Evolutionary conservation across 1,140 invertebrate genomes (phyloP).

Genomic region (Pseudomyrmex dendroicus): DNA sequence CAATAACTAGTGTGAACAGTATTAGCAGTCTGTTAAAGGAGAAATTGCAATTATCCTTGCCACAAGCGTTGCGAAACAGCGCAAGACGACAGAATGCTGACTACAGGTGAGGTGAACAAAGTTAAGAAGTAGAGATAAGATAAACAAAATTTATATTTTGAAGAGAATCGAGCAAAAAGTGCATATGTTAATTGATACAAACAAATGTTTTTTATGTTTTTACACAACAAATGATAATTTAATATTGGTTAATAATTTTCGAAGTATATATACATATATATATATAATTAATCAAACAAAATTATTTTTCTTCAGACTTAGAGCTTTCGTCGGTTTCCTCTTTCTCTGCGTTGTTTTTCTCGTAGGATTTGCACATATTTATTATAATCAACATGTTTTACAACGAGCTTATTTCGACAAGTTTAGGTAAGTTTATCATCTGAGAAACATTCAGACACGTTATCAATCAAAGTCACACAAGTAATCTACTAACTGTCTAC

Average conservation of each 20-base stretch:
- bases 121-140: too few relatives aligned
- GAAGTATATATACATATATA: too few relatives aligned
- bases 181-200: too few relatives aligned
- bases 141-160: too few relatives aligned
- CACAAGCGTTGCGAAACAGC: conserved; percentile 80
- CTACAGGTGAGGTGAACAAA: conserved; percentile 76
- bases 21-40: conserved; percentile 92
- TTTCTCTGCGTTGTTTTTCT: conserved; percentile 93
- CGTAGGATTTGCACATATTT: conserved; percentile 92
- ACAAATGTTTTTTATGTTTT: too few relatives aligned
- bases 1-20: conserved; percentile 93
- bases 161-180: too few relatives aligned
- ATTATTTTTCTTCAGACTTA: conserved; percentile 86
- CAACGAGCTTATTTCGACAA: conserved; percentile 93
- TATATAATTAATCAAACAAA: not conserved
- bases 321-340: conserved; percentile 91
- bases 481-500: too few relatives aligned
- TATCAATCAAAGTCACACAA: not conserved
- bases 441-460: too few relatives aligned
- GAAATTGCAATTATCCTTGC: conserved; percentile 89
- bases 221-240: not conserved
- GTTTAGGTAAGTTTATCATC: conserved; percentile 84
- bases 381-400: conserved; percentile 92
- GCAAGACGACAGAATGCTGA: conserved; percentile 83
- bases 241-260: not conserved